Evolutionary conservation across 2,888 invertebrate species (phyloP).

Genomic region (Rhimphoctona megacephalus): DNA sequence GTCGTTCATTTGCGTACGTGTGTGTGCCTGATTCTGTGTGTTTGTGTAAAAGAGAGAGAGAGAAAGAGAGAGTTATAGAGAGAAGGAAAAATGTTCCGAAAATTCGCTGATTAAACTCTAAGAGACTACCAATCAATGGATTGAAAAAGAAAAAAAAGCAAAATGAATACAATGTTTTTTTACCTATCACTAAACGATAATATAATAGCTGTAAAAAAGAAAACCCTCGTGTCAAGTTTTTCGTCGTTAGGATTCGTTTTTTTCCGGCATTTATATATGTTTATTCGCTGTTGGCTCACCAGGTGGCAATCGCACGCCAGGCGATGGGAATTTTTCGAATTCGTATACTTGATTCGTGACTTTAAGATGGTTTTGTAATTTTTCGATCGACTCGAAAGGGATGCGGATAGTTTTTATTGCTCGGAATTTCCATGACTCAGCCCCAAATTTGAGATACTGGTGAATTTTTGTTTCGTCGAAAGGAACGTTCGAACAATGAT

Average conservation of each 20-base stretch:
- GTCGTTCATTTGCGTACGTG: conserved; percentile 45
- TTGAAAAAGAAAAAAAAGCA: conserved; percentile 23
- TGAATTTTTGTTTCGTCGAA: neutral
- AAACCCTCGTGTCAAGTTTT: conserved; percentile 23
- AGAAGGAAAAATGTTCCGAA: conserved; percentile 48
- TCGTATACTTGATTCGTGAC: neutral
- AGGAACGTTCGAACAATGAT: neutral
- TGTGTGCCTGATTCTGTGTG: conserved; percentile 49
- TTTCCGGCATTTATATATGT: neutral
- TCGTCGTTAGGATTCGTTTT: neutral
- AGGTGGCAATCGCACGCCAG: neutral
- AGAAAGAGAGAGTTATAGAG: conserved; percentile 34
- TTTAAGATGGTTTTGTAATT: neutral
- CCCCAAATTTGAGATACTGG: neutral
- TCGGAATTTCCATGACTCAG: neutral
- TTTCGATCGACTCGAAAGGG: neutral
- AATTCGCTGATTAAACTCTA: conserved; percentile 68
- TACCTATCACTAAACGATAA: conserved; percentile 24
- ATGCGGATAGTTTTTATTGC: neutral
- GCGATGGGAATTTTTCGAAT: neutral
- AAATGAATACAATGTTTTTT: conserved; percentile 33
- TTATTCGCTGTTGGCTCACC: neutral
- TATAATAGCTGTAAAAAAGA: conserved; percentile 21
- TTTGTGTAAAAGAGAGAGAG: conserved; percentile 51
- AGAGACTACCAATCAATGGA: conserved; percentile 51